phyloP scores from a whole-genome alignment of 2,888 invertebrate genomes.

The Chalcosyrphus nemorum region DNA sequence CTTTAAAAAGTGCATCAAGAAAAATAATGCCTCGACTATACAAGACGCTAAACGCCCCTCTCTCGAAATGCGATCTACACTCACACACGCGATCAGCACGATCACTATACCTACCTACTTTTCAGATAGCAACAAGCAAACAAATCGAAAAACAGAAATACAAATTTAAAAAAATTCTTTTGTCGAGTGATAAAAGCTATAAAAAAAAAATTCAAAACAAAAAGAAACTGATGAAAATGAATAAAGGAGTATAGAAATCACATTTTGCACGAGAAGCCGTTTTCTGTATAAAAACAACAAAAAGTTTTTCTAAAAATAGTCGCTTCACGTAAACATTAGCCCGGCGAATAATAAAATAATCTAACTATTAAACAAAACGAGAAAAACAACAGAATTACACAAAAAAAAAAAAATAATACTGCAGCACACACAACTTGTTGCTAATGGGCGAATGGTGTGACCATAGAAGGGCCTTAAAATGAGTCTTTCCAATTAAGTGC shows the following conservation, averaged over 20 bases:
- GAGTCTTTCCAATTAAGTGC: too few relatives aligned
- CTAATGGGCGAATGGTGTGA: too few relatives aligned
- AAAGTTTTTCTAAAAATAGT: constrained; percentile 43
- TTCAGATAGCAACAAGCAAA: constrained; percentile 37
- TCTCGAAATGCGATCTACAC: constrained; percentile 1
- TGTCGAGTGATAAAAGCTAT: neutral
- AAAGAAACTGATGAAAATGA: too few relatives aligned
- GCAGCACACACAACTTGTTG: constrained; percentile 39
- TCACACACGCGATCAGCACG: too few relatives aligned
- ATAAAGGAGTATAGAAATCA: neutral
- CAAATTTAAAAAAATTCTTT: constrained; percentile 43
- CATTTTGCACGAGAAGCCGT: neutral
- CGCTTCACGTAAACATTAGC: constrained; percentile 25
- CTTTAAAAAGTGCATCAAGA: constrained; percentile 12
- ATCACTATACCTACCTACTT: too few relatives aligned
- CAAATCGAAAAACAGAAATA: constrained; percentile 27
- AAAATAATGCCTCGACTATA: neutral
- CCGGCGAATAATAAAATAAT: constrained; percentile 33
- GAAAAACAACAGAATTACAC: constrained; percentile 16
- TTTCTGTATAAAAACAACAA: neutral
- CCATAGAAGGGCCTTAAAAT: too few relatives aligned
- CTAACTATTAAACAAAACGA: constrained; percentile 29
- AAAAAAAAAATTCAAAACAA: too few relatives aligned
- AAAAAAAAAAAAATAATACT: neutral
- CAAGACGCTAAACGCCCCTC: constrained; percentile 30